A percentile compares a stretch with the other conserved stretches of the same genome.
These are phyloP conservation scores for Cyclophora punctaria DNA, from an alignment of 2,888 invertebrate genomes.

Conservation along the genomic window DNA sequence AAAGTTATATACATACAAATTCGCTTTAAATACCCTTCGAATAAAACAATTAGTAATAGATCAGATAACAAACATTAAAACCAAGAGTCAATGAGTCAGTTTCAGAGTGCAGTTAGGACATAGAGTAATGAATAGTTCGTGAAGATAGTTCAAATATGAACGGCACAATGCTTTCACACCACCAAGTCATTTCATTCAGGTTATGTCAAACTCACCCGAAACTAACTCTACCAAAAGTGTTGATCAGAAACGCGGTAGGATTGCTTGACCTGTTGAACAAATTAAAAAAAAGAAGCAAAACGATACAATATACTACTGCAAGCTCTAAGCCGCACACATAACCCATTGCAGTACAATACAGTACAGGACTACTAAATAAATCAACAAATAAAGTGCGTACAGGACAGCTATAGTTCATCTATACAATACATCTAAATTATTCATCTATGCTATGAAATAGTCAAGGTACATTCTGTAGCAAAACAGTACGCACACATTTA, in stretches of 20 bases:
- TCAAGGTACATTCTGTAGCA: too few relatives aligned
- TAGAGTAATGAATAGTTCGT: slow-evolving; percentile 49
- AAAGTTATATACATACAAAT: slow-evolving; percentile 18
- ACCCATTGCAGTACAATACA: slow-evolving; percentile 23
- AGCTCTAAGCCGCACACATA: slow-evolving; percentile 56
- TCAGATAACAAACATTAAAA: slow-evolving; percentile 7
- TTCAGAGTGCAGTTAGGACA: slow-evolving; percentile 71
- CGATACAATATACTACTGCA: slow-evolving; percentile 40
- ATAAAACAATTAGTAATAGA: slow-evolving; percentile 17
- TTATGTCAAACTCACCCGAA: slow-evolving; percentile 82
- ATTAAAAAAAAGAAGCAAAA: slow-evolving; percentile 70
- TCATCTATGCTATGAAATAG: too few relatives aligned
- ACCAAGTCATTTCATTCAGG: slow-evolving; percentile 65
- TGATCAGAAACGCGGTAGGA: slow-evolving; percentile 81
- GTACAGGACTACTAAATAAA: too few relatives aligned
- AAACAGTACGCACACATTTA: too few relatives aligned
- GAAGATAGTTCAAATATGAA: slow-evolving; percentile 50
- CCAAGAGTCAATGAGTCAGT: slow-evolving; percentile 52
- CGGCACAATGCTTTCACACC: slow-evolving; percentile 72
- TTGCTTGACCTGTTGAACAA: slow-evolving; percentile 83
- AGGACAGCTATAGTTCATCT: too few relatives aligned
- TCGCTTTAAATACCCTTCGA: not conserved
- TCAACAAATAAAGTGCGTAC: too few relatives aligned
- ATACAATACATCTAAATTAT: too few relatives aligned
- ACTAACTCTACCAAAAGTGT: slow-evolving; percentile 80